Percentiles rank a stretch among this genome's conserved stretches.
Evolutionary conservation across 2,797 vertebrate genomes (phyloP).

Genomic region (Lerista edwardsae): DNA sequence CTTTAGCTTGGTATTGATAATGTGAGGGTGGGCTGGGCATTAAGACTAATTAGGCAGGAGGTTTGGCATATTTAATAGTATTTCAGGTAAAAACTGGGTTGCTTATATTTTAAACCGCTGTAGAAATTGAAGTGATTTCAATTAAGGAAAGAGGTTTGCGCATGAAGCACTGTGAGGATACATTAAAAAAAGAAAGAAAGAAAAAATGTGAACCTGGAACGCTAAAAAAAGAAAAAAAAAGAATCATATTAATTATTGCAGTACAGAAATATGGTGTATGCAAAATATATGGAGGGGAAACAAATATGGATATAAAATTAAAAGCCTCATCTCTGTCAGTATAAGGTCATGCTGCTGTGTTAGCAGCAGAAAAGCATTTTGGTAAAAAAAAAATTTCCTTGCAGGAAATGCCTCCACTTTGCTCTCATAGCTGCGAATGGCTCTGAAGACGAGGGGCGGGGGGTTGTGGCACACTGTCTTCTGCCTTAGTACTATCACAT

Average conservation of each 20-base stretch:
- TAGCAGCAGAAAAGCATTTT: not conserved
- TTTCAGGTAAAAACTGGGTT: not conserved
- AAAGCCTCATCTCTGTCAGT: not conserved
- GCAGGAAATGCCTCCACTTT: no score
- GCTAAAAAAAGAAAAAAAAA: not conserved
- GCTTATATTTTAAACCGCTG: not conserved
- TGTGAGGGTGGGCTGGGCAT: not conserved
- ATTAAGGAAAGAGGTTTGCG: not conserved
- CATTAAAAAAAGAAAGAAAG: not conserved
- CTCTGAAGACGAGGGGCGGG: no score
- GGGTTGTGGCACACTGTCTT: not conserved
- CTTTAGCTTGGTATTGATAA: not conserved
- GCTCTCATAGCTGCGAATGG: no score
- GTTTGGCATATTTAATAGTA: not conserved
- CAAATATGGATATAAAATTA: not conserved
- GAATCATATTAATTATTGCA: not conserved
- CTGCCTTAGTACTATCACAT: not conserved
- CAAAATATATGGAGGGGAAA: not conserved
- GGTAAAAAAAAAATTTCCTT: no score
- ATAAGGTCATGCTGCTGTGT: not conserved
- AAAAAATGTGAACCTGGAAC: not conserved
- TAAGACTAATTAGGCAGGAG: not conserved
- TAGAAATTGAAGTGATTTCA: not conserved
- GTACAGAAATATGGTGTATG: not conserved
- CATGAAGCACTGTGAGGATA: no score